These are phyloP conservation scores for Monomorium pharaonis DNA, from an alignment of 1,140 invertebrate species.

Conservation along the genomic window DNA sequence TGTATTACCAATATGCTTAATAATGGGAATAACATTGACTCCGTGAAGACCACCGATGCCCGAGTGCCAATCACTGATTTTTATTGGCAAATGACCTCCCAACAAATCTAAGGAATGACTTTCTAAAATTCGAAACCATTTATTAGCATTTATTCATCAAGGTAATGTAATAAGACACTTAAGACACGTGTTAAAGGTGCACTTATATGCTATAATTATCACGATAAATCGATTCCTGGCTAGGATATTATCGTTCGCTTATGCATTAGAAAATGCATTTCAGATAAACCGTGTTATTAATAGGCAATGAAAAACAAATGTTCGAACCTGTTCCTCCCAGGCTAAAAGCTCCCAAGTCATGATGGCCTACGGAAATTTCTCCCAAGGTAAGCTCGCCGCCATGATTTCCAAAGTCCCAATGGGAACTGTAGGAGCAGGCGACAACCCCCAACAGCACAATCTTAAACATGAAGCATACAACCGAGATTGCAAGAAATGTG, in stretches of 20 bases:
- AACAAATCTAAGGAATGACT: slow-evolving; percentile 16
- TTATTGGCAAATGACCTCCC: neutral
- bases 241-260: neutral
- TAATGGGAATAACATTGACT: slow-evolving; percentile 86
- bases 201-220: neutral
- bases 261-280: neutral
- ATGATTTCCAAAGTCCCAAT: slow-evolving; percentile 55
- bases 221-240: neutral
- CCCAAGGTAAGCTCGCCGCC: slow-evolving; percentile 69
- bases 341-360: slow-evolving; percentile 15
- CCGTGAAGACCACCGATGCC: slow-evolving; percentile 11
- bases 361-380: slow-evolving; percentile 71
- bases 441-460: slow-evolving; percentile 65
- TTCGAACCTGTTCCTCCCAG: slow-evolving; percentile 36
- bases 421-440: slow-evolving; percentile 56
- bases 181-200: neutral
- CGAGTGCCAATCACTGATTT: slow-evolving; percentile 21
- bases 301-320: neutral
- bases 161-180: neutral
- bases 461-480: slow-evolving; percentile 51
- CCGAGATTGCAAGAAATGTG: neutral
- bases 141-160: neutral
- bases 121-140: slow-evolving; percentile 17
- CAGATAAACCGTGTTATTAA: neutral
- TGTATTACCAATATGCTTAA: slow-evolving; percentile 87